These are phyloP conservation scores for Ips nitidus DNA, from an alignment of 1,140 invertebrate species.

Conservation along the genomic window DNA sequence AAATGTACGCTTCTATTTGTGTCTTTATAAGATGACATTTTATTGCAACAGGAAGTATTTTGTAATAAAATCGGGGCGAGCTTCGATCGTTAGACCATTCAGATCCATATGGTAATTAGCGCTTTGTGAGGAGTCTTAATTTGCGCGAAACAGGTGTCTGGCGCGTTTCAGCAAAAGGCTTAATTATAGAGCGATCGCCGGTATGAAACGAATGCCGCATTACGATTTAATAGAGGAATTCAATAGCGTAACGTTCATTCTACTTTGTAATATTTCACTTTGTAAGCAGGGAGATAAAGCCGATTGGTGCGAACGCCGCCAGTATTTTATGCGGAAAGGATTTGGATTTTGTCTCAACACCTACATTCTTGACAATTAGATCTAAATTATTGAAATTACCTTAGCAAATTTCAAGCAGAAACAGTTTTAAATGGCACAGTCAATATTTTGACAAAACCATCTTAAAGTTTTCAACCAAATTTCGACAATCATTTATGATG, in stretches of 20 bases:
- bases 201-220: background rate
- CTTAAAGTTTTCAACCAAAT: too few species aligned
- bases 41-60: constrained; percentile 1
- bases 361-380: too few species aligned
- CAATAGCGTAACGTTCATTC: background rate
- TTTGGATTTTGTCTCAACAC: too few species aligned
- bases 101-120: constrained; percentile 1
- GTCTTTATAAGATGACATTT: background rate
- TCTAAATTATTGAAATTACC: too few species aligned
- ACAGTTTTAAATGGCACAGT: too few species aligned
- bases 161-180: background rate
- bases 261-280: background rate
- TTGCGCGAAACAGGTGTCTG: constrained; percentile 5
- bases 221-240: constrained; percentile 5
- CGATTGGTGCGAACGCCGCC: too few species aligned
- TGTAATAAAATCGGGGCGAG: constrained; percentile 3
- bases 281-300: too few species aligned
- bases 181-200: background rate
- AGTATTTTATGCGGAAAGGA: too few species aligned
- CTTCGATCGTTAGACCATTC: constrained; percentile 3
- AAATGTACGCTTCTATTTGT: background rate
- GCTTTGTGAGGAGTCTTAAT: background rate
- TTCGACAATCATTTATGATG: too few species aligned
- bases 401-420: too few species aligned
- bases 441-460: too few species aligned